These are phyloP conservation scores for Pocota personata DNA, from an alignment of 2,888 invertebrate genomes.

Conservation along the genomic window DNA sequence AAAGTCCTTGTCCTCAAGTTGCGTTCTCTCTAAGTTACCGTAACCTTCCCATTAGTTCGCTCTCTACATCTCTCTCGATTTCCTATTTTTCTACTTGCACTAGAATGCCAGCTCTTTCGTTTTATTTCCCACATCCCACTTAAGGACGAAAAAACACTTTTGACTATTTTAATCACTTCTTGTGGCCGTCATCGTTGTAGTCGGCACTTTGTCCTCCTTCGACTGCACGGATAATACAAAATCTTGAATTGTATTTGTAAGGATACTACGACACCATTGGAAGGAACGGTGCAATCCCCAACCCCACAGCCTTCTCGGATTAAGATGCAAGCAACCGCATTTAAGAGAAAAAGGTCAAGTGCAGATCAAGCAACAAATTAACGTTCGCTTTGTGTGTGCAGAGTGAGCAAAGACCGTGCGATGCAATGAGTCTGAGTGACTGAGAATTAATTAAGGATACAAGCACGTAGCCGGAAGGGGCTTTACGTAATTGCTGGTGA, in stretches of 20 bases:
- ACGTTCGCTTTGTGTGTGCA: slow-evolving; percentile 15
- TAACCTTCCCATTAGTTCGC: slow-evolving; percentile 34
- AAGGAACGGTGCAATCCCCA: slow-evolving; percentile 35
- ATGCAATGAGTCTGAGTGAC: background rate
- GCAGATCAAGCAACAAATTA: slow-evolving; percentile 63
- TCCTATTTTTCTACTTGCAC: slow-evolving; percentile 9
- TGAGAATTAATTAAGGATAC: slow-evolving; percentile 61
- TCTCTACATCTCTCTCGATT: background rate
- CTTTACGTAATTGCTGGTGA: slow-evolving; percentile 54
- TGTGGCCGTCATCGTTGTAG: slow-evolving; percentile 16
- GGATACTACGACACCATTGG: slow-evolving; percentile 31
- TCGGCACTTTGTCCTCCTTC: background rate
- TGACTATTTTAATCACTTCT: slow-evolving; percentile 38
- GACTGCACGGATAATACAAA: slow-evolving; percentile 48
- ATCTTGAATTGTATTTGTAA: slow-evolving; percentile 56
- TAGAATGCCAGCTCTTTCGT: background rate
- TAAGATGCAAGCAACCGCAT: background rate
- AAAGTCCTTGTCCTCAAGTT: slow-evolving; percentile 37
- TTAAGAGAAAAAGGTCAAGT: slow-evolving; percentile 58
- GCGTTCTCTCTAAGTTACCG: slow-evolving; percentile 26
- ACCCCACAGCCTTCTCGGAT: background rate
- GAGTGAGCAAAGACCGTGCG: background rate
- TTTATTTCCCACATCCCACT: slow-evolving; percentile 8
- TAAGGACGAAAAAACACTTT: slow-evolving; percentile 40
- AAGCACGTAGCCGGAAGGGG: slow-evolving; percentile 49